Evolutionary conservation across 2,113 vertebrate species (phyloP).

Genomic region (Hemiprocne comata): DNA sequence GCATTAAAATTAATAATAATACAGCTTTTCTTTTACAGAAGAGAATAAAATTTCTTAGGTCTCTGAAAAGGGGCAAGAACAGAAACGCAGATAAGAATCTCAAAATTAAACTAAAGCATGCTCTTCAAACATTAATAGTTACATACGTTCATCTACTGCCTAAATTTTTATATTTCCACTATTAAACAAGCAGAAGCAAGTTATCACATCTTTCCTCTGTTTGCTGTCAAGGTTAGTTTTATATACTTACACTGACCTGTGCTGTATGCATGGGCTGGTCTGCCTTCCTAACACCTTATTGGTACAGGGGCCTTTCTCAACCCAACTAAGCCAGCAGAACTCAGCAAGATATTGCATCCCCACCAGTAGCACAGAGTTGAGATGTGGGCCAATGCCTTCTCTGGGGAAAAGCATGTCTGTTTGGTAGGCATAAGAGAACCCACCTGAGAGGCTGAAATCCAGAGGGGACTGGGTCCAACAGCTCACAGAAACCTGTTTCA

Average conservation of each 20-base stretch:
- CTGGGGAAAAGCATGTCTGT: rapidly evolving
- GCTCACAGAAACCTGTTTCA: not conserved
- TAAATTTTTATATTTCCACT: not conserved
- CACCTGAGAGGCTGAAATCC: not conserved
- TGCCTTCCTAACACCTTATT: not conserved
- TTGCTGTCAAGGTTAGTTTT: not conserved
- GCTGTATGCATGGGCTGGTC: not conserved
- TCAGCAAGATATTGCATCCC: not conserved
- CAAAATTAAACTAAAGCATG: not conserved
- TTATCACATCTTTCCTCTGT: not conserved
- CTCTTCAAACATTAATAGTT: not conserved
- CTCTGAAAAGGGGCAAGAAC: not conserved
- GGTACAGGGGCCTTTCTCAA: not conserved
- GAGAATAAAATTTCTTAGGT: not conserved
- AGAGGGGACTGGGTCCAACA: rapidly evolving
- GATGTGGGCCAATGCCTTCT: not conserved
- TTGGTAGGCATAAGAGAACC: not conserved
- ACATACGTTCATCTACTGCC: not conserved
- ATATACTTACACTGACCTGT: not conserved
- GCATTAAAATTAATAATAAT: not conserved
- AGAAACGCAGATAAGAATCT: not conserved
- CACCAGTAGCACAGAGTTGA: not conserved
- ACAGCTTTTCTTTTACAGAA: not conserved
- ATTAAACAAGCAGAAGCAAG: not conserved
- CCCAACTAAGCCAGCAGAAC: not conserved